Base-by-base conservation (phyloP, 2,797 vertebrate genomes). In the Nothura maculosa region DNA sequence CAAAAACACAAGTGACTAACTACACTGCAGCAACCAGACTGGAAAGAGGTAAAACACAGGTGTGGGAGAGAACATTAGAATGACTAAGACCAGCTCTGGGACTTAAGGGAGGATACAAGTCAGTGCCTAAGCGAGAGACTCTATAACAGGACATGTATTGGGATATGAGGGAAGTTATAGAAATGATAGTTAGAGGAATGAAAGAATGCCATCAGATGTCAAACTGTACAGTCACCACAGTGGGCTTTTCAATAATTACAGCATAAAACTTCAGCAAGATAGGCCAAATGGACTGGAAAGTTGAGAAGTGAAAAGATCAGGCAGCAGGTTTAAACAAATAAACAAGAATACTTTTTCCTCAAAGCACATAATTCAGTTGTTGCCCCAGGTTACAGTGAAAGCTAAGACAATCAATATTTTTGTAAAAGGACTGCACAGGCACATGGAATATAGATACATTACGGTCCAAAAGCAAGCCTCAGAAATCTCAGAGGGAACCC, bases 331-430 rank as follows among this genome's bases (percentile, higher is more conserved):
- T 90, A 90, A 86, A 67, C 70, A 96, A 94, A 76, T 78, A 77
- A 54, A 47, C 63, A 73, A 89, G 81, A 87, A 82, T 54, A 85
- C 45, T 81, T 74, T 82, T 87, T 32, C 21, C 66, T 81, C 91
- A 83, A 78, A 92, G 81, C 73, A 81, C 42, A 62, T 85, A 93
- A 89, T 72, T 89, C 42, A 87, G 55, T 72, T 85, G 48, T 72
- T 95, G 79, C 73, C 62, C 85, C 64, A 87, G 69, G 72, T 90
- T 74, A 81, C 36, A 81, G 66, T 85, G 73, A 91, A 94, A 83
- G 50, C 34, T 54, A 58, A 72, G 36, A 92, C 50, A 73, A 87
- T 61, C 93, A 87, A 91, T 66, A 54, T 83, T 94, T 95, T 81
- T 55, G 54, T n/a, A 85, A 92, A 43, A 38, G 58, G 76, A 78